phyloP scores from a whole-genome alignment of 2,888 invertebrate species.

The Blastobasis lacticolella region DNA sequence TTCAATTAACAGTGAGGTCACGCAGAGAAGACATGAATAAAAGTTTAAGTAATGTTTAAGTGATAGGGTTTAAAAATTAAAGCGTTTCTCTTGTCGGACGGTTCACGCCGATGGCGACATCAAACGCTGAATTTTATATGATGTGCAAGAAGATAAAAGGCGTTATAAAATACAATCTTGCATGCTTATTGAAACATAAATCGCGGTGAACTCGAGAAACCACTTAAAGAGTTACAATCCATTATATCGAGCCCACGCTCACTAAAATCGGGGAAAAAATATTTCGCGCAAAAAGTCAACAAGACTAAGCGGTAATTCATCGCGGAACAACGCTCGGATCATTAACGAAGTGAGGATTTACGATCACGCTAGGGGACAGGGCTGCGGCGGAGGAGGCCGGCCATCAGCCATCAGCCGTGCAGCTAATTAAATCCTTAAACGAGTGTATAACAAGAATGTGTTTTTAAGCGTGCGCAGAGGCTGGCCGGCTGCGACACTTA shows the following conservation, averaged over 20 bases:
- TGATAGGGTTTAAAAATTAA: slow-evolving; percentile 6
- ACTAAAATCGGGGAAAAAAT: slow-evolving; percentile 48
- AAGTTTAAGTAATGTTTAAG: slow-evolving; percentile 1
- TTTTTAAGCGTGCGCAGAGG: slow-evolving; percentile 49
- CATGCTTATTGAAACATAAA: slow-evolving; percentile 58
- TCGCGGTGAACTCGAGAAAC: slow-evolving; percentile 58
- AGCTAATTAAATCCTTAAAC: slow-evolving; percentile 70
- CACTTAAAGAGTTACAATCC: slow-evolving; percentile 56
- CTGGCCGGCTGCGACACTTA: slow-evolving; percentile 54
- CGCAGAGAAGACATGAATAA: slow-evolving; percentile 1
- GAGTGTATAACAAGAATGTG: slow-evolving; percentile 68
- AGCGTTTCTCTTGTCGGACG: slow-evolving; percentile 15
- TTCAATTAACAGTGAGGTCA: slow-evolving; percentile 5
- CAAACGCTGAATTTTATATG: slow-evolving; percentile 34
- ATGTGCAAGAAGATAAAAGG: slow-evolving; percentile 37
- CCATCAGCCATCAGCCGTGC: slow-evolving; percentile 44
- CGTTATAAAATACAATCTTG: slow-evolving; percentile 46
- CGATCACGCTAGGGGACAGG: slow-evolving; percentile 51
- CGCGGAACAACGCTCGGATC: slow-evolving; percentile 53
- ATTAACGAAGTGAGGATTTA: slow-evolving; percentile 66
- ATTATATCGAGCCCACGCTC: slow-evolving; percentile 56
- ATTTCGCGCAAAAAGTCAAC: slow-evolving; percentile 57
- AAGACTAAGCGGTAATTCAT: slow-evolving; percentile 63
- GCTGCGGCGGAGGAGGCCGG: slow-evolving; percentile 24
- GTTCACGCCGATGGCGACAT: slow-evolving; percentile 24